Evolutionary conservation across 2,113 vertebrate genomes (phyloP).

Genomic region (Lamprologus speciosus): DNA sequence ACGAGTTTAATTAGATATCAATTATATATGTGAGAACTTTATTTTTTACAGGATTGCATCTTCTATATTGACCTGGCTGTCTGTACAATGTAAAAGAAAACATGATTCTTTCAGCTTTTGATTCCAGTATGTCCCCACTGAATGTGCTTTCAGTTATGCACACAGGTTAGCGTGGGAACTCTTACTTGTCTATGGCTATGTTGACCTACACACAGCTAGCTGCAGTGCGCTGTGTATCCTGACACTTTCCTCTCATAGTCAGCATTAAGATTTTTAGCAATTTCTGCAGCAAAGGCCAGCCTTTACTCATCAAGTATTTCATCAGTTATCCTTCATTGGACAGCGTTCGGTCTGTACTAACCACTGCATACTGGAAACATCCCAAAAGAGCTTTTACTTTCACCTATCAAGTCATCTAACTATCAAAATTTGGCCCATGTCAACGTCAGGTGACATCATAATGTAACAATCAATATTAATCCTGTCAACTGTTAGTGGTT

Average conservation of each 20-base stretch:
- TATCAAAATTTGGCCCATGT: neutral
- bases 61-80: neutral
- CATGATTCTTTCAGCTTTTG: neutral
- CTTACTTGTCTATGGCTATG: neutral
- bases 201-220: neutral
- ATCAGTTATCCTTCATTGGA: neutral
- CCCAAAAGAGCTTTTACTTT: neutral
- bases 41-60: neutral
- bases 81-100: neutral
- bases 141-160: neutral
- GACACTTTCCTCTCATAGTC: neutral
- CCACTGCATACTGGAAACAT: neutral
- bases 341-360: neutral
- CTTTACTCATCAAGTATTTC: neutral
- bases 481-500: neutral
- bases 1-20: neutral
- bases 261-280: neutral
- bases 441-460: neutral
- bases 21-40: neutral
- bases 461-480: neutral
- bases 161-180: neutral
- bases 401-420: neutral
- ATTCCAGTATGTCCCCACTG: neutral
- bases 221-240: neutral
- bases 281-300: neutral